phyloP scores from a whole-genome alignment of 1,140 invertebrate species.

The Drosophila elegans region DNA sequence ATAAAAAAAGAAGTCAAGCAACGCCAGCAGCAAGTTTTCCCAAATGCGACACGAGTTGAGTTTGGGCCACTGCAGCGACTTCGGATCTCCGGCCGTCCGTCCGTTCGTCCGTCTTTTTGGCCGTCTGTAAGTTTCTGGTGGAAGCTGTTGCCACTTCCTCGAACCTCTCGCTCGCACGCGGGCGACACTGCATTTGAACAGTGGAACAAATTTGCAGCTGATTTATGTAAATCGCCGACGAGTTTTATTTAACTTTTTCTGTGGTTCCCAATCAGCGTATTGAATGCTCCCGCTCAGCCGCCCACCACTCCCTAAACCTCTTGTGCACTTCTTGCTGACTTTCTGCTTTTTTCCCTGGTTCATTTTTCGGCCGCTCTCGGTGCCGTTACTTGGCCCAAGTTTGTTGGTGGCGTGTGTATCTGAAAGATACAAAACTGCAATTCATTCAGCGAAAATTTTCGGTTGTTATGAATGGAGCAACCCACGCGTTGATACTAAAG shows the following conservation, averaged over 20 bases:
- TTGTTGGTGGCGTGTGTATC: slow-evolving; percentile 47
- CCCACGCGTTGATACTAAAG: slow-evolving; percentile 63
- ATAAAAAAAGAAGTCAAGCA: slow-evolving; percentile 46
- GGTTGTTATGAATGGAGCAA: slow-evolving; percentile 78
- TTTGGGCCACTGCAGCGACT: slow-evolving; percentile 49
- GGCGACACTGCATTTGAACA: slow-evolving; percentile 77
- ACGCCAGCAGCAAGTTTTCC: slow-evolving; percentile 62
- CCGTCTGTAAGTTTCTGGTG: slow-evolving; percentile 38
- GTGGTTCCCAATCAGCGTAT: slow-evolving; percentile 69
- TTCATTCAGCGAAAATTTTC: slow-evolving; percentile 70
- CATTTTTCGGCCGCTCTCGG: slow-evolving; percentile 29
- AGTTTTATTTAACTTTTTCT: slow-evolving; percentile 55
- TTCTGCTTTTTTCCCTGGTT: slow-evolving; percentile 22
- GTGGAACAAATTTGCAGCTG: slow-evolving; percentile 82
- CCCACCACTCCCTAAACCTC: slow-evolving; percentile 49
- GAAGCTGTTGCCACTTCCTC: slow-evolving; percentile 78
- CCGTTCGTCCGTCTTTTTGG: slow-evolving; percentile 10
- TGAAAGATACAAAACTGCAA: slow-evolving; percentile 68
- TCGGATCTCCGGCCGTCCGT: slow-evolving; percentile 20
- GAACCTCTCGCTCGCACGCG: slow-evolving; percentile 71
- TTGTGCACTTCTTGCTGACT: slow-evolving; percentile 28
- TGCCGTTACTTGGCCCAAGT: slow-evolving; percentile 67
- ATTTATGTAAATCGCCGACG: slow-evolving; percentile 78
- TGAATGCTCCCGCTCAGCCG: slow-evolving; percentile 35
- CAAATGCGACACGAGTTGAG: slow-evolving; percentile 74